Evolutionary conservation across 2,113 vertebrate species (phyloP).

Genomic region (Platysteira castanea): DNA sequence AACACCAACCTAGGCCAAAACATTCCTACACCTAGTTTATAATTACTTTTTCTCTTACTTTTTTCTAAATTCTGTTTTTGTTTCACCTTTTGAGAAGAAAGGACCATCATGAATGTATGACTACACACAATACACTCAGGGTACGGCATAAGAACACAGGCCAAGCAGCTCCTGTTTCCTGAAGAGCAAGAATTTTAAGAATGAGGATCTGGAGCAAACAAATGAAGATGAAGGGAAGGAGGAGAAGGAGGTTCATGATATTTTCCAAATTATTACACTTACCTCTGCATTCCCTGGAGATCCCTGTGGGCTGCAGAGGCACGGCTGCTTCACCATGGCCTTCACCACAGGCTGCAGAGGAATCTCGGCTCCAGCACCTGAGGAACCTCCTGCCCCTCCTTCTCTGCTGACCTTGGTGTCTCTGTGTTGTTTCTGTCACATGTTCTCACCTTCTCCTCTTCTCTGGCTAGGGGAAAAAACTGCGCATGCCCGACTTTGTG

Average conservation of each 20-base stretch:
- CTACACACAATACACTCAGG: neutral
- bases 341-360: too few relatives aligned
- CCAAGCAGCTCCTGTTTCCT: neutral
- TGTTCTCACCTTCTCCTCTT: too few relatives aligned
- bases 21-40: neutral
- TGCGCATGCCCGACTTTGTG: too few relatives aligned
- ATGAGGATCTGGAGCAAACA: neutral
- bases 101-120: neutral
- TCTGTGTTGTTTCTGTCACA: too few relatives aligned
- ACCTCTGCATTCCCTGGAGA: neutral
- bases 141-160: neutral
- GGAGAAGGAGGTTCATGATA: too few relatives aligned
- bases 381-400: too few relatives aligned
- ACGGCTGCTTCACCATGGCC: too few relatives aligned
- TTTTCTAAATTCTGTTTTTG: neutral
- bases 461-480: too few relatives aligned
- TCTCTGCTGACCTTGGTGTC: too few relatives aligned
- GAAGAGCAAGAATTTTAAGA: neutral
- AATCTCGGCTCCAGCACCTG: too few relatives aligned
- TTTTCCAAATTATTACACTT: neutral
- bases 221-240: neutral
- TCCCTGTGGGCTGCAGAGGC: too few relatives aligned
- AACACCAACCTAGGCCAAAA: accelerated
- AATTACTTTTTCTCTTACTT: neutral
- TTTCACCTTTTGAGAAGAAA: neutral